Percentiles rank a stretch among this genome's conserved stretches.
These are phyloP conservation scores for Cassiopea xamachana DNA, from an alignment of 30 jellyfish, hydroid and myxozoan species.

Conservation along the genomic window DNA sequence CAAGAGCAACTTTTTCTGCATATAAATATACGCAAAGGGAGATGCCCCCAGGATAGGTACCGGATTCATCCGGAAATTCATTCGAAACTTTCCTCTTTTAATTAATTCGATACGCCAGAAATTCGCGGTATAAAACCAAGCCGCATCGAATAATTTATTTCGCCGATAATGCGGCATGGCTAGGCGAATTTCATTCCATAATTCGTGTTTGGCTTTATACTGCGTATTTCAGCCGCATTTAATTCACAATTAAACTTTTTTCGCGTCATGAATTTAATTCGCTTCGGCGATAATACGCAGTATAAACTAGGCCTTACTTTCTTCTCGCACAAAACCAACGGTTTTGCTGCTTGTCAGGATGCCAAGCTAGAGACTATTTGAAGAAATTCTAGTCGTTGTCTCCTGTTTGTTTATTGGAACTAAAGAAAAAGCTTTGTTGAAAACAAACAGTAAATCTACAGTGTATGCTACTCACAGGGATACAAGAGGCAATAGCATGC, in stretches of 20 bases:
- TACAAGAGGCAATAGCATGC: constrained; percentile 89
- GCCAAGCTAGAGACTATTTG: too few relatives aligned
- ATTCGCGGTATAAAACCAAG: neutral
- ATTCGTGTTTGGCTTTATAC: neutral
- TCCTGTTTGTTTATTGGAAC: too few relatives aligned
- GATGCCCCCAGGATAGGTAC: neutral
- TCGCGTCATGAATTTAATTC: too few relatives aligned
- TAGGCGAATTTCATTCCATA: neutral
- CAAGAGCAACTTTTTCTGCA: neutral
- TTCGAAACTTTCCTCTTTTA: neutral
- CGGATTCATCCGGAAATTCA: neutral
- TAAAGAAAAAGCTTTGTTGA: too few relatives aligned
- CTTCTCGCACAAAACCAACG: too few relatives aligned
- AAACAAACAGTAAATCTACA: neutral
- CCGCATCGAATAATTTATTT: neutral
- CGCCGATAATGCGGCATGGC: neutral
- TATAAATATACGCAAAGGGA: neutral
- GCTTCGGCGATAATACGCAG: too few relatives aligned
- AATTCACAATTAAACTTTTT: too few relatives aligned
- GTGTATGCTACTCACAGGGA: constrained; percentile 77
- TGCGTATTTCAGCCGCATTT: too few relatives aligned
- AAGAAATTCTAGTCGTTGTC: too few relatives aligned
- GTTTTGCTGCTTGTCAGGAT: too few relatives aligned
- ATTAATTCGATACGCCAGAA: neutral
- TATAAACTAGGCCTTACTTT: too few relatives aligned